Percentiles rank a stretch among this genome's conserved stretches.
Evolutionary conservation across 2,888 invertebrate genomes (phyloP).

Genomic region (Caenorhabditis sp.): DNA sequence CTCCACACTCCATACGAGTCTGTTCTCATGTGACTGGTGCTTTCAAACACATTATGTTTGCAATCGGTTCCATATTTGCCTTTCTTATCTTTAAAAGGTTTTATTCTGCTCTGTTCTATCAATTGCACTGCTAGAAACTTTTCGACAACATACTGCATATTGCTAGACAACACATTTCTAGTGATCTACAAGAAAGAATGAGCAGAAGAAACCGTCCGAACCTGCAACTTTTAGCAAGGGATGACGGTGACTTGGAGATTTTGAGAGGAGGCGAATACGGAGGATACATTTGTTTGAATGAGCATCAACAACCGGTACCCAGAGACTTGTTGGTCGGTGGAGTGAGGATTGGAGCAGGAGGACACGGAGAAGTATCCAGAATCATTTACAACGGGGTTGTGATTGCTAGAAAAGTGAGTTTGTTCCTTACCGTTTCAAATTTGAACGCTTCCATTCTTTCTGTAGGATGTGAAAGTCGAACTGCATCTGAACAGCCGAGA

Average conservation of each 20-base stretch:
- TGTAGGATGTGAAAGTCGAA: slow-evolving; percentile 21
- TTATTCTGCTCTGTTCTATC: slow-evolving; percentile 1
- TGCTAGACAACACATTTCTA: too few relatives aligned
- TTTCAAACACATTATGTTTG: slow-evolving; percentile 3
- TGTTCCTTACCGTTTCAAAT: background rate
- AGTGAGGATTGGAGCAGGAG: slow-evolving; percentile 38
- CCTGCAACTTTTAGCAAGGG: too few relatives aligned
- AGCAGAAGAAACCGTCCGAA: too few relatives aligned
- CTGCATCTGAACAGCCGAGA: background rate
- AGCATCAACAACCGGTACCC: too few relatives aligned
- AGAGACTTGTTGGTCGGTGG: too few relatives aligned
- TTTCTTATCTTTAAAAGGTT: slow-evolving; percentile 10
- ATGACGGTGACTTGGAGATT: too few relatives aligned
- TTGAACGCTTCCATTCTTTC: background rate
- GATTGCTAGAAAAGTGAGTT: slow-evolving; percentile 28
- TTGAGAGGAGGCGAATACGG: too few relatives aligned
- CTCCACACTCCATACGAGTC: slow-evolving; percentile 6
- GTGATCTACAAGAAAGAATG: too few relatives aligned
- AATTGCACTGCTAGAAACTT: background rate
- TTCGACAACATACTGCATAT: too few relatives aligned
- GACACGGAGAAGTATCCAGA: slow-evolving; percentile 15
- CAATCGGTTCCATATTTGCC: slow-evolving; percentile 14
- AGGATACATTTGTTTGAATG: too few relatives aligned
- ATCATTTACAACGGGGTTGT: slow-evolving; percentile 23
- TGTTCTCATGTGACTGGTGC: slow-evolving; percentile 19